A percentile compares a stretch with the other conserved stretches of the same genome.
Conservation (phyloP, 2,113 vertebrate species). For the Cricetomys ansorgei region DNA sequence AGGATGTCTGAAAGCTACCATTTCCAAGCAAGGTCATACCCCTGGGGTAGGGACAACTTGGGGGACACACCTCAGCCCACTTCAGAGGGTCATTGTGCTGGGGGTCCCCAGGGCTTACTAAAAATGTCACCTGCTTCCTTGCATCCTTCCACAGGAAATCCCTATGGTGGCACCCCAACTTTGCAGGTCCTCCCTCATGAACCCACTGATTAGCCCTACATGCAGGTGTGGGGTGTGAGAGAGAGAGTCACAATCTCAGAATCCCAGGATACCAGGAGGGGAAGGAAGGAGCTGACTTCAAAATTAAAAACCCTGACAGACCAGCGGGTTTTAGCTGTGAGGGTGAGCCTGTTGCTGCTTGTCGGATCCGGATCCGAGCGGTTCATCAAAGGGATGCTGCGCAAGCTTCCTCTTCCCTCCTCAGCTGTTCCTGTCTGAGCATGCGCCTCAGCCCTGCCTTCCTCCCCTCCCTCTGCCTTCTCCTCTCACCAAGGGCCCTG, state of each 20-base stretch:
- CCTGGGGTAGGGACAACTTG: neutral
- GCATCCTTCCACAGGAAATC: fast-evolving
- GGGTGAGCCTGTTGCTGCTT: constrained; percentile 84
- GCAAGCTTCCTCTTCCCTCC: neutral
- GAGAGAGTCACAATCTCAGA: constrained; percentile 64
- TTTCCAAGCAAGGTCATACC: neutral
- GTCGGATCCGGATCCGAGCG: constrained; percentile 79
- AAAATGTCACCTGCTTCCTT: neutral
- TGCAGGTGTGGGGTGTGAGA: neutral
- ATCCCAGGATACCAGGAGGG: constrained; percentile 75
- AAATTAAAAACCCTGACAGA: constrained; percentile 80
- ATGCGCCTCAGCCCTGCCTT: neutral
- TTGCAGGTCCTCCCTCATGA: neutral
- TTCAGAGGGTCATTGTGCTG: neutral
- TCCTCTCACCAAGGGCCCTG: neutral
- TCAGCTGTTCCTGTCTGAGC: neutral
- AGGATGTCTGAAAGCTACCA: neutral
- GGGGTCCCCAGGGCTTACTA: neutral
- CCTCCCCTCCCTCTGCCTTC: neutral
- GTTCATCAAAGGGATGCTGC: constrained; percentile 70
- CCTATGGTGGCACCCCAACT: neutral
- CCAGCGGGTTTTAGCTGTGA: constrained; percentile 81
- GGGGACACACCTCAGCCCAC: neutral
- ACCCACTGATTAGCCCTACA: neutral
- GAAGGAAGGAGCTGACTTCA: constrained; percentile 78